These are phyloP conservation scores for Brachystomella parvula DNA, from an alignment of 1,140 invertebrate species.

Conservation along the genomic window DNA sequence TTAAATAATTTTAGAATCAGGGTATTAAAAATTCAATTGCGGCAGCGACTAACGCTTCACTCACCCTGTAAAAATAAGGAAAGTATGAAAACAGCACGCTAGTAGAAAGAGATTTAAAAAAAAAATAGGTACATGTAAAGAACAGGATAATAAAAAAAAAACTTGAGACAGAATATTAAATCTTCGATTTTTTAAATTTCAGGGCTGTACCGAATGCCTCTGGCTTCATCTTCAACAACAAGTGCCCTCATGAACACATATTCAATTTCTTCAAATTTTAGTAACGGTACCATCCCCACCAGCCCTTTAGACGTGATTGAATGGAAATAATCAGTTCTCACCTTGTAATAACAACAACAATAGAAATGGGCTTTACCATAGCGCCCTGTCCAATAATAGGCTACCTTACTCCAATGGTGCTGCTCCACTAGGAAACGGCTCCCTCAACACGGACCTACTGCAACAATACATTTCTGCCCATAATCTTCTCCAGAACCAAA, in stretches of 20 bases:
- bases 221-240: background rate
- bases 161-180: background rate
- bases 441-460: background rate
- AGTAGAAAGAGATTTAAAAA: background rate
- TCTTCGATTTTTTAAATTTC: background rate
- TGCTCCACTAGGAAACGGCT: background rate
- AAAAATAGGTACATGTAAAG: background rate
- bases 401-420: background rate
- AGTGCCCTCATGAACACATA: constrained; percentile 2
- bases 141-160: background rate
- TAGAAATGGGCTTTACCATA: background rate
- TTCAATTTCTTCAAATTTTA: background rate
- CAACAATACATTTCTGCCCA: background rate
- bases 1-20: no score
- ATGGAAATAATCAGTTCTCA: background rate
- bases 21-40: no score
- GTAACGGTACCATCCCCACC: background rate
- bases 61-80: no score
- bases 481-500: background rate
- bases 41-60: no score
- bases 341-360: background rate
- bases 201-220: background rate
- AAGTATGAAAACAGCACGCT: no score
- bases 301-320: background rate
- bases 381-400: background rate